Percentiles rank a stretch among this genome's conserved stretches.
Evolutionary conservation across 2,888 invertebrate species (phyloP).

Genomic region (Eristalis intricaria): DNA sequence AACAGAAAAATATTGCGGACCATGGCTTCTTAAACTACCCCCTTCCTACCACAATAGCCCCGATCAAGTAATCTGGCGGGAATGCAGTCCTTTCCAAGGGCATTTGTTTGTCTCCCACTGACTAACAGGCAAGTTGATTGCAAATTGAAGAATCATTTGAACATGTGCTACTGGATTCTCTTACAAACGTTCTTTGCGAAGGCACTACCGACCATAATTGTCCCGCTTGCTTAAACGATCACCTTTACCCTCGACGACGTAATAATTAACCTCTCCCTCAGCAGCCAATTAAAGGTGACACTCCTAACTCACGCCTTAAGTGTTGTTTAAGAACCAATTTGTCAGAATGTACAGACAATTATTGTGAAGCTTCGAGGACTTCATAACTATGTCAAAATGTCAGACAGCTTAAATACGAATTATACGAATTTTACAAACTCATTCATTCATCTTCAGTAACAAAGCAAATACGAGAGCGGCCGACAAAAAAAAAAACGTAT

Average conservation of each 20-base stretch:
- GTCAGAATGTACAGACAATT: background rate
- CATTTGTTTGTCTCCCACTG: too few relatives aligned
- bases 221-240: background rate
- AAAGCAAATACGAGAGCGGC: background rate
- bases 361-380: background rate
- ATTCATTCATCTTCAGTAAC: conserved; percentile 39
- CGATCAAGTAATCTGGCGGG: too few relatives aligned
- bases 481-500: conserved; percentile 17
- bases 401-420: conserved; percentile 18
- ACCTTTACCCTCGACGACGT: background rate
- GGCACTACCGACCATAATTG: too few relatives aligned
- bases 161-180: too few relatives aligned
- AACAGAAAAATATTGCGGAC: too few relatives aligned
- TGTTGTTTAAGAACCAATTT: conserved; percentile 6
- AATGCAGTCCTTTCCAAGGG: too few relatives aligned
- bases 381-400: conserved; percentile 1
- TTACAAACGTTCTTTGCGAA: too few relatives aligned
- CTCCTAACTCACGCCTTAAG: background rate
- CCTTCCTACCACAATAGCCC: too few relatives aligned
- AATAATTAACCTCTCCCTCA: background rate
- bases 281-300: background rate
- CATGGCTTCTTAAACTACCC: too few relatives aligned
- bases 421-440: conserved; percentile 35
- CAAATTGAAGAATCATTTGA: too few relatives aligned
- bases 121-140: too few relatives aligned